Evolutionary conservation across 2,888 invertebrate species (phyloP), one percentile per base, ranked within the genome.

Genomic region (Holacanthella duospinosa): DNA sequence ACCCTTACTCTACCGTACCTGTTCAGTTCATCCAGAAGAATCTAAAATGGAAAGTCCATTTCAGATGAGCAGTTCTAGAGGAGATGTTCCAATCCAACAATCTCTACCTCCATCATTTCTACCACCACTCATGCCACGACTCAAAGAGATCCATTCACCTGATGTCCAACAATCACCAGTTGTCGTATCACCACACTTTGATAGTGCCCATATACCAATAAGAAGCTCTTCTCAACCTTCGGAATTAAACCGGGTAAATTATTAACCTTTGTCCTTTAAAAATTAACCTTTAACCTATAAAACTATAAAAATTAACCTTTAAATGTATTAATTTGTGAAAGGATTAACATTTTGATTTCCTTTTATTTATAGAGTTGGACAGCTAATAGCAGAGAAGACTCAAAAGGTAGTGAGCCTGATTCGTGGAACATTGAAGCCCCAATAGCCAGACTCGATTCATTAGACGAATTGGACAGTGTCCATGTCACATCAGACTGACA

Each of bases 401-500:
- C 72, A 6, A 72, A 72, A 63, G 72, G 71, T 19, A 72, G 72
- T 64, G 74, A 73, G 54, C 71, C 72, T 21, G 74, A 74, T 61
- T 71, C 72, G 2, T 74, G 74, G 74, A 73, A 74, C 60, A 71
- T 74, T 62, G 73, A 74, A 64, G 84, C 84, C 68, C 85, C 84
- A 48, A 84, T 85, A 69, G 85, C 84, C 62, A 82, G 83, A 75
- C 78, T 84, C 73, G 85, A 85, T 75, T 84, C 84, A 54, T 76
- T 84, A 73, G 85, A 84, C 74, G 84, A 84, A 77, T 77, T 83
- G 70, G 82, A 82, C 75, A 80, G 83, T 76, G 83, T 79, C 75
- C 79, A 80, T 67, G 73, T 73, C 48, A 48, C 48, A n/a, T 48
- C 48, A 4, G 48, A 48, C 48, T 48, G 21, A 48, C 65, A 16